phyloP scores from a whole-genome alignment of 2,113 vertebrate genomes.

The Tricholaema leucomelas region DNA sequence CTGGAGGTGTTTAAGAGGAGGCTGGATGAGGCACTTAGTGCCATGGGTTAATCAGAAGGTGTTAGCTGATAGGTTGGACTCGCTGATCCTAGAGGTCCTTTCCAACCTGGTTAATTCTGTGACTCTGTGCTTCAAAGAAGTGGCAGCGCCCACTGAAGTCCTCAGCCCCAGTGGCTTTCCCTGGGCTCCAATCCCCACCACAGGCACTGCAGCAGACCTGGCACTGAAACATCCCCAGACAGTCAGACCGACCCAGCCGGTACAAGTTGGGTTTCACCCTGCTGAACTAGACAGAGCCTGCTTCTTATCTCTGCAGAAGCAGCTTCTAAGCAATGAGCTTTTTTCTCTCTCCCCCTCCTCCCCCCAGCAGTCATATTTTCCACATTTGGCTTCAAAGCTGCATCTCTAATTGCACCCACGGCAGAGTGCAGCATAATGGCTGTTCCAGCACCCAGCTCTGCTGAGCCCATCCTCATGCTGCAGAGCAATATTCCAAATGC shows the following conservation, averaged over 20 bases:
- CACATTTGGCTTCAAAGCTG: background rate
- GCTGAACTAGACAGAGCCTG: background rate
- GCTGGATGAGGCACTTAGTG: too few species aligned
- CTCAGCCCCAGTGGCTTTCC: too few species aligned
- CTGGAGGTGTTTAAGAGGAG: too few species aligned
- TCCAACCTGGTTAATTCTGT: too few species aligned
- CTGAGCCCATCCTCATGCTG: background rate
- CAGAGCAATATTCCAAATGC: background rate
- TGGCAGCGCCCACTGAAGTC: background rate
- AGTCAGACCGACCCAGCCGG: background rate
- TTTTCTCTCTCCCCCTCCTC: background rate
- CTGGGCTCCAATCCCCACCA: background rate
- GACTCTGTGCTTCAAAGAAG: background rate
- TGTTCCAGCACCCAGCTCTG: background rate
- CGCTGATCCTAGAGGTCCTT: too few species aligned
- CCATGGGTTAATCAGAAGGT: too few species aligned
- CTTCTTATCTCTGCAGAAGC: background rate
- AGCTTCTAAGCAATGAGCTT: background rate
- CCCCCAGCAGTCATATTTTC: background rate
- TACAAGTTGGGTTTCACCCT: background rate
- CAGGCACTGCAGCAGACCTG: fast-evolving
- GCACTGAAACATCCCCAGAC: background rate
- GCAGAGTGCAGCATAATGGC: background rate
- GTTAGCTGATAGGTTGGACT: too few species aligned
- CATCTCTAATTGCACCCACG: background rate